A percentile compares a stretch with the other conserved stretches of the same genome.
Conservation (phyloP, 2,888 invertebrate genomes). For the Metacarcinus magister region DNA sequence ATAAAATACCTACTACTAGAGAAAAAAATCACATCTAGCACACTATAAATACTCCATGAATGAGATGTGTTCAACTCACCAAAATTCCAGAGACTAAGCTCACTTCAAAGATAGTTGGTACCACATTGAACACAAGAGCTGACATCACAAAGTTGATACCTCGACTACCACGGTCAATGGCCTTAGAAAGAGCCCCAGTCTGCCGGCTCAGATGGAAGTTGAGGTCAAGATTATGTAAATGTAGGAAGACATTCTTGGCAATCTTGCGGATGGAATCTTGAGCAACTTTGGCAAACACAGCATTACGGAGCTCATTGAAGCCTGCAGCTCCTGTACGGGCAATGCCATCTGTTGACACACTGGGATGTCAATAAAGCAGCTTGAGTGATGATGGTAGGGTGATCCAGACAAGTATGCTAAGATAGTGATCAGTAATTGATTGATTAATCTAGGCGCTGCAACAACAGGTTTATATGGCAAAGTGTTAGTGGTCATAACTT, state of each 20-base stretch:
- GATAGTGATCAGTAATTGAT: background rate
- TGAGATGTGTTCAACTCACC: conserved; percentile 85
- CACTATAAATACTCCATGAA: background rate
- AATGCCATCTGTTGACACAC: conserved; percentile 91
- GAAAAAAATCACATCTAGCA: background rate
- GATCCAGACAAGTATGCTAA: background rate
- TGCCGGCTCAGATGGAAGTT: conserved; percentile 96
- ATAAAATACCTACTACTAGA: background rate
- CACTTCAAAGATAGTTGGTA: conserved; percentile 98
- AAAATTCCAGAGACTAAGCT: conserved; percentile 94
- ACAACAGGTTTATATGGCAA: background rate
- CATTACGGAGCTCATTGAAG: conserved; percentile 98
- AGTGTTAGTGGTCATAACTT: background rate
- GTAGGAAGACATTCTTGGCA: conserved; percentile 97
- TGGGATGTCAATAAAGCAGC: conserved; percentile 63
- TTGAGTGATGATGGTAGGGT: background rate
- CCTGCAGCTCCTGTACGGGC: conserved; percentile 95
- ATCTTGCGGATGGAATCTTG: conserved; percentile 98
- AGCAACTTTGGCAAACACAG: conserved; percentile 98
- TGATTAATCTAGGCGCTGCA: no score
- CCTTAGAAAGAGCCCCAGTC: conserved; percentile 97
- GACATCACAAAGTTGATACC: conserved; percentile 98
- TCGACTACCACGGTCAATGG: conserved; percentile 90
- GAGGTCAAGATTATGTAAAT: conserved; percentile 97
- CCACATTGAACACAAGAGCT: conserved; percentile 98